A percentile compares a stretch with the other conserved stretches of the same genome.
Evolutionary conservation across 1,140 invertebrate species (phyloP).

Genomic region (Drosophila lini): DNA sequence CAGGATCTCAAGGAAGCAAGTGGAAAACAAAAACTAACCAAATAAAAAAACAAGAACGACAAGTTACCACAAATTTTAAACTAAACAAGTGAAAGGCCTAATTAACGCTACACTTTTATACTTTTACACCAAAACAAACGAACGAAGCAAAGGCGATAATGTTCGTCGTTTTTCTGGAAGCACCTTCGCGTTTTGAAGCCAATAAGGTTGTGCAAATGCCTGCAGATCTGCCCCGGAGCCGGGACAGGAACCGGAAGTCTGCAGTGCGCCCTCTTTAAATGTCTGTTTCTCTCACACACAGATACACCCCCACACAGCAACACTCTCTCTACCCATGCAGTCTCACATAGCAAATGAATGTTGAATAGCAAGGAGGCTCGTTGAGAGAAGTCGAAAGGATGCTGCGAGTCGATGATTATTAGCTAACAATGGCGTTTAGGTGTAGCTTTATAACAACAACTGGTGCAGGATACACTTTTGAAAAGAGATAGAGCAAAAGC

Average conservation of each 20-base stretch:
- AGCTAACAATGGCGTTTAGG: conserved; percentile 27
- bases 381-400: conserved; percentile 11
- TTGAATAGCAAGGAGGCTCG: conserved; percentile 34
- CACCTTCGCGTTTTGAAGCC: conserved; percentile 73
- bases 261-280: conserved; percentile 76
- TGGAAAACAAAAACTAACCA: conserved; percentile 22
- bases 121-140: conserved; percentile 76
- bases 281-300: conserved; percentile 57
- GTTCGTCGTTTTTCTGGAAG: conserved; percentile 58
- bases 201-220: conserved; percentile 78
- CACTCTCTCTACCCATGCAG: conserved; percentile 18
- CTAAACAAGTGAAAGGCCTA: conserved; percentile 54
- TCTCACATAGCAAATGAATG: conserved; percentile 39
- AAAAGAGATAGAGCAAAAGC: not conserved
- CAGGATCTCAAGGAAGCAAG: conserved; percentile 31
- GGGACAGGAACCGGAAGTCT: conserved; percentile 11
- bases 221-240: conserved; percentile 29
- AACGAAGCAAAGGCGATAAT: conserved; percentile 33
- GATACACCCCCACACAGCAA: conserved; percentile 31
- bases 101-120: conserved; percentile 80
- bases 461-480: conserved; percentile 17
- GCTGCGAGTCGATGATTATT: conserved; percentile 13
- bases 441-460: conserved; percentile 18
- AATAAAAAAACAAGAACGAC: conserved; percentile 23
- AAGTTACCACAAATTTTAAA: conserved; percentile 78